Base-by-base conservation (phyloP, 1,140 invertebrate genomes). In the Euura lappo region DNA sequence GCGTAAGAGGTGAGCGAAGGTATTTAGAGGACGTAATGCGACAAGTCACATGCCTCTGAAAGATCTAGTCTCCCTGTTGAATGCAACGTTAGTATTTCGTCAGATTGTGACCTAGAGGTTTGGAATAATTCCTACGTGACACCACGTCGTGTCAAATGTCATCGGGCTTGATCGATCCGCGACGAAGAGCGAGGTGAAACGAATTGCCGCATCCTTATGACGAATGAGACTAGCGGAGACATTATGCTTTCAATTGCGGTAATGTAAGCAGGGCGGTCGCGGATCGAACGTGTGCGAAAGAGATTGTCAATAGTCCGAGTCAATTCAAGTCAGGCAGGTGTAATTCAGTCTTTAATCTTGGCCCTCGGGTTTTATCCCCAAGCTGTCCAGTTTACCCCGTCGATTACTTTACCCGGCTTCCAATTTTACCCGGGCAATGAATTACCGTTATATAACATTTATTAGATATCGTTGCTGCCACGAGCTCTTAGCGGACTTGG, bases 351-450 rank as follows among this genome's bases (percentile, higher is more conserved):
- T n/a, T 60, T 3, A 60, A 60, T 60, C 51, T 60, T 60, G 51
- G 51, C 51, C 51, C 51, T n/a, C 51, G 51, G 13, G 51, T 11
- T 8, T 28, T 28, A 28, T 60, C 51, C 51, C 51, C 8, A 60
- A 60, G 51, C 51, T 60, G 13, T 60, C 51, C 51, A n/a, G 8
- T 60, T 8, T n/a, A 11, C 51, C 28, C 28, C 28, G 1, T 28
- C 28, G 51, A 60, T 60, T 60, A 60, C 51, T 60, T n/a, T 60
- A 60, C 13, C 13, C 51, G 51, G 51, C 51, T 60, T 60, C 51
- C 51, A 8, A 11, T 60, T 60, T 60, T 28, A 28, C 28, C 51
- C 51, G 13, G 51, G 8, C 51, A 60, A 60, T 60, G 13, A 60
- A 60, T 60, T 60, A 11, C 28, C 28, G 28, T 28, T 28, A 1